Evolutionary conservation across 2,888 invertebrate species (phyloP).

Genomic region (Drosophila pseudotakahashii): DNA sequence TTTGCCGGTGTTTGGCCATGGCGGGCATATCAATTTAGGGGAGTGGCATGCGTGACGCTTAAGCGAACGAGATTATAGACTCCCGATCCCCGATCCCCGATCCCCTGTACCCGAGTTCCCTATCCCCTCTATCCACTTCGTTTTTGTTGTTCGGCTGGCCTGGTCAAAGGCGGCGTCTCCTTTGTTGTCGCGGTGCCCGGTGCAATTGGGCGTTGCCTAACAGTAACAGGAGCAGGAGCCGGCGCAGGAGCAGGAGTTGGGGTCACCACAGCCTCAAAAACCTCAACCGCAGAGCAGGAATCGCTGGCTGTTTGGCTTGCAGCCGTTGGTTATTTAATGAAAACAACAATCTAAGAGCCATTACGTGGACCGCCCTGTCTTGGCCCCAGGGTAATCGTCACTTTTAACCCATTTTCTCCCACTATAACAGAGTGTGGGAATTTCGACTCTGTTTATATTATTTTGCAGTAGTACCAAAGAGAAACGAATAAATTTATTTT

Average conservation of each 20-base stretch:
- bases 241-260: constrained; percentile 35
- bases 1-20: constrained; percentile 73
- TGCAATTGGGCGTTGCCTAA: constrained; percentile 70
- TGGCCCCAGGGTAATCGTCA: constrained; percentile 12
- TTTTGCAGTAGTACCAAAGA: background rate
- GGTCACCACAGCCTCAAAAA: background rate
- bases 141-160: constrained; percentile 2
- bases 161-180: constrained; percentile 39
- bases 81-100: constrained; percentile 43
- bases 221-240: constrained; percentile 52
- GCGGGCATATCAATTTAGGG: constrained; percentile 76
- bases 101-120: background rate
- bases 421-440: constrained; percentile 11
- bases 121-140: background rate
- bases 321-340: constrained; percentile 35
- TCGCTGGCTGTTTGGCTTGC: constrained; percentile 25
- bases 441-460: background rate
- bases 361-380: constrained; percentile 32
- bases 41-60: constrained; percentile 77
- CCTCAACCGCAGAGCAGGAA: constrained; percentile 12
- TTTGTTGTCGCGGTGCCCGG: constrained; percentile 40
- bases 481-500: too few species aligned
- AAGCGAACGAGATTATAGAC: constrained; percentile 75
- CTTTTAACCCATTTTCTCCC: constrained; percentile 23
- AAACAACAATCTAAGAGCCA: constrained; percentile 43